These are phyloP conservation scores for Epinephelus fuscoguttatus DNA, from an alignment of 2,113 vertebrate genomes.

Conservation along the genomic window DNA sequence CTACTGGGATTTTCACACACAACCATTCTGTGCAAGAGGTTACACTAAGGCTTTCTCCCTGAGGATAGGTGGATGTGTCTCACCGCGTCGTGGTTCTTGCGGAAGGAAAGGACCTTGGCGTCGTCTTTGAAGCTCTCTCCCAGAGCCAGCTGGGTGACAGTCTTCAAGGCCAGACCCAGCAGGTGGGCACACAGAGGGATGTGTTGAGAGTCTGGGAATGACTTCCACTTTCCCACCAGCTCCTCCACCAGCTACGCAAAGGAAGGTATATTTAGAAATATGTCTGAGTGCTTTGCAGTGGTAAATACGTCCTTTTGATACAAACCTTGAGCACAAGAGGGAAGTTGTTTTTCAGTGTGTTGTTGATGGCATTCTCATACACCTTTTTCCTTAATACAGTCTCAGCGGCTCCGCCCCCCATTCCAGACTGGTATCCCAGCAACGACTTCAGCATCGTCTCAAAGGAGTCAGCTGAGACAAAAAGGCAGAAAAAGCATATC, in stretches of 20 bases:
- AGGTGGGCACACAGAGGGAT: constrained; percentile 93
- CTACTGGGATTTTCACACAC: too few relatives aligned
- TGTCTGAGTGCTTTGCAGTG: not conserved
- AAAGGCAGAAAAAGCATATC: not conserved
- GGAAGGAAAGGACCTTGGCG: constrained; percentile 90
- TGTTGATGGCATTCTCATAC: constrained; percentile 89
- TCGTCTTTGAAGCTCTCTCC: constrained; percentile 91
- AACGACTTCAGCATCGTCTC: constrained; percentile 97
- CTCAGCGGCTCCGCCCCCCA: constrained; percentile 84
- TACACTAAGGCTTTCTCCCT: too few relatives aligned
- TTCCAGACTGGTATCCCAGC: constrained; percentile 90
- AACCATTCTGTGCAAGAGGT: too few relatives aligned
- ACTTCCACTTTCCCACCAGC: constrained; percentile 91
- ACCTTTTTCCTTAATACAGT: constrained; percentile 89
- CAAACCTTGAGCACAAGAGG: constrained; percentile 89
- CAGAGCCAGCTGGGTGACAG: constrained; percentile 92
- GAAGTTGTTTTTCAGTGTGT: constrained; percentile 89
- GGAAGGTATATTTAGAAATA: not conserved
- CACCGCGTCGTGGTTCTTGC: constrained; percentile 94
- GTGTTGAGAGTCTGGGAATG: constrained; percentile 91
- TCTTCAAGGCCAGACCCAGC: constrained; percentile 95
- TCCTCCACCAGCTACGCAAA: constrained; percentile 90
- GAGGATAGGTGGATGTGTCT: constrained; percentile 47
- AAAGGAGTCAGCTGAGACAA: constrained; percentile 91
- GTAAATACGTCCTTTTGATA: not conserved